These are phyloP conservation scores for Astropecten irregularis DNA, from an alignment of 53 echinoderm and acorn worm genomes.

Conservation along the genomic window DNA sequence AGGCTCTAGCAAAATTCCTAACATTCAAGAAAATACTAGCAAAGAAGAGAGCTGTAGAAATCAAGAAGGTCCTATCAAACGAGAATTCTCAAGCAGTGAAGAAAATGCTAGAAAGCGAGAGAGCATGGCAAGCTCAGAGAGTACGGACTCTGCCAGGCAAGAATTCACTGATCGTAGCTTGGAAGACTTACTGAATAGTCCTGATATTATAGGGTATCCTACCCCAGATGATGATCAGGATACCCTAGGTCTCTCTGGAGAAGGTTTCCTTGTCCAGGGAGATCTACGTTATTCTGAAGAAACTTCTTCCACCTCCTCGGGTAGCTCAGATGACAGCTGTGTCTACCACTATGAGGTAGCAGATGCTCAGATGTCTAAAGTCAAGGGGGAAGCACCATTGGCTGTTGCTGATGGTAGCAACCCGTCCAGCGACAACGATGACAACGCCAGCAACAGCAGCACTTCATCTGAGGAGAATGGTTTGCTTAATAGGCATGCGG, in stretches of 20 bases:
- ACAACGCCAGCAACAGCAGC: not conserved
- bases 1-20: not conserved
- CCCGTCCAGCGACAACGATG: slow-evolving; percentile 49
- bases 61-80: not conserved
- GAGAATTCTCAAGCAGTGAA: not conserved
- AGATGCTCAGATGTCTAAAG: slow-evolving; percentile 76
- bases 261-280: slow-evolving; percentile 50
- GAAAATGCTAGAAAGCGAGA: slow-evolving; percentile 25
- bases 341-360: slow-evolving; percentile 94
- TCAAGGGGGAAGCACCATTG: slow-evolving; percentile 46
- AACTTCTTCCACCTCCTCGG: slow-evolving; percentile 63
- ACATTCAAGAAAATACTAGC: not conserved
- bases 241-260: slow-evolving; percentile 17
- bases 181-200: slow-evolving; percentile 56
- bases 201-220: slow-evolving; percentile 45
- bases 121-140: slow-evolving; percentile 40
- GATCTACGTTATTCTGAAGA: slow-evolving; percentile 54
- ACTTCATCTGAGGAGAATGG: slow-evolving; percentile 58
- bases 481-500: slow-evolving; percentile 90
- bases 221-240: slow-evolving; percentile 25
- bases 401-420: not conserved
- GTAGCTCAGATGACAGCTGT: slow-evolving; percentile 78
- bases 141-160: slow-evolving; percentile 65
- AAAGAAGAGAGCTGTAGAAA: slow-evolving; percentile 7
- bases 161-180: slow-evolving; percentile 48